Evolutionary conservation across 2,888 invertebrate species (phyloP).

Genomic region (Eulithis prunata): DNA sequence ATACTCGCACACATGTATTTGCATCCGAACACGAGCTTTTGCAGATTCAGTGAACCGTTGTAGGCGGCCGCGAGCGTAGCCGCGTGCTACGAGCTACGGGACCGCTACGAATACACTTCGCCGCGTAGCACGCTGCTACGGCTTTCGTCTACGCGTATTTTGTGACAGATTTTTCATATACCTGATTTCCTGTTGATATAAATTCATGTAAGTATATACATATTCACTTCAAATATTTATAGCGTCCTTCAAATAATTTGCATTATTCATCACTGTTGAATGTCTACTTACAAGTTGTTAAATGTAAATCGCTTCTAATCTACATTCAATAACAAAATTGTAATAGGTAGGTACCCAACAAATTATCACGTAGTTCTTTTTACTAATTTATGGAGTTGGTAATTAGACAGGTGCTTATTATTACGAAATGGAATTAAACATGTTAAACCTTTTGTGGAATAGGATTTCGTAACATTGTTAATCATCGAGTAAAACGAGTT

Average conservation of each 20-base stretch:
- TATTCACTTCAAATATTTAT: not conserved
- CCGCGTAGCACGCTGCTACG: conserved; percentile 56
- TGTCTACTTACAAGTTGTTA: not conserved
- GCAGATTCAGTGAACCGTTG: conserved; percentile 81
- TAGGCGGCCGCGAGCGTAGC: conserved; percentile 72
- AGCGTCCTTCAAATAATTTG: conserved; percentile 1
- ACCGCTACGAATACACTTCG: conserved; percentile 56
- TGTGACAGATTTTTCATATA: conserved; percentile 1
- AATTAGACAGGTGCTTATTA: conserved; percentile 6
- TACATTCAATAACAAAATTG: not conserved
- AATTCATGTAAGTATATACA: conserved; percentile 1
- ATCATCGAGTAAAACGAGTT: conserved; percentile 20
- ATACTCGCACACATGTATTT: conserved; percentile 79
- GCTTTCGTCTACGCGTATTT: conserved; percentile 12
- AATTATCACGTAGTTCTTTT: conserved; percentile 3
- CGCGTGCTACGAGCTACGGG: conserved; percentile 62
- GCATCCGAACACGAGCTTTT: conserved; percentile 72
- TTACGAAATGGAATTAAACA: conserved; percentile 5
- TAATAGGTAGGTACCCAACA: not conserved
- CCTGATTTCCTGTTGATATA: conserved; percentile 1
- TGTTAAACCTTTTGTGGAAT: conserved; percentile 18
- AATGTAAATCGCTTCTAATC: conserved; percentile 4
- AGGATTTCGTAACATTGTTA: conserved; percentile 9
- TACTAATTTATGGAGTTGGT: conserved; percentile 12
- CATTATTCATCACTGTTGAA: not conserved